These are phyloP conservation scores for Drosophila limbata DNA, from an alignment of 2,888 invertebrate species.

Conservation along the genomic window DNA sequence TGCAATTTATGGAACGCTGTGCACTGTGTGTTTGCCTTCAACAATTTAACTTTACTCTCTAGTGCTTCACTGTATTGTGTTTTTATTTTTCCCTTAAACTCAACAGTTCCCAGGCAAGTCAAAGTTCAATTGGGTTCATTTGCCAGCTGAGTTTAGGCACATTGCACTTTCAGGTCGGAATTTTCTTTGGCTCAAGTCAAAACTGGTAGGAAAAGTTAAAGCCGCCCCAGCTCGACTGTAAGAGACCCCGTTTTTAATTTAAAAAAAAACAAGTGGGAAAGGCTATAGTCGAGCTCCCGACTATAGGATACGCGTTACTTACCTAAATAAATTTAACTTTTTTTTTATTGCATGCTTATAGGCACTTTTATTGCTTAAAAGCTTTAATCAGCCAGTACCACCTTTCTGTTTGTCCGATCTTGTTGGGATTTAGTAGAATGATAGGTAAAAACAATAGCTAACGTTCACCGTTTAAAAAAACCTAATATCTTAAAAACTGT, in stretches of 20 bases:
- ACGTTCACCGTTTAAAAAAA: too few species aligned
- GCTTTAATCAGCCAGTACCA: too few species aligned
- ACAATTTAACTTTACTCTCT: constrained; percentile 11
- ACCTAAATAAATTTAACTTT: too few species aligned
- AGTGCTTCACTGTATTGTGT: constrained; percentile 1
- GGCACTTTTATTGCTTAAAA: too few species aligned
- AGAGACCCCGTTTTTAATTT: not conserved
- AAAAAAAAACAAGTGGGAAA: too few species aligned
- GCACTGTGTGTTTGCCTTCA: constrained; percentile 23
- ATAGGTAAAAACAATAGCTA: too few species aligned
- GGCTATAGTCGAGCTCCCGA: too few species aligned
- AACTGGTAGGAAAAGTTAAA: not conserved
- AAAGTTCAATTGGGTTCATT: constrained; percentile 23
- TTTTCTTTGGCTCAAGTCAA: not conserved
- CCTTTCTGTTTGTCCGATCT: too few species aligned
- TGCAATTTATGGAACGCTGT: constrained; percentile 49
- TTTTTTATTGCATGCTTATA: too few species aligned
- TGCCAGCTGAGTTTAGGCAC: not conserved
- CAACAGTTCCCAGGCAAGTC: constrained; percentile 1
- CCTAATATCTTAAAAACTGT: too few species aligned
- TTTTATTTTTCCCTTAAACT: constrained; percentile 8
- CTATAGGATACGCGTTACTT: too few species aligned
- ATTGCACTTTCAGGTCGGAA: not conserved
- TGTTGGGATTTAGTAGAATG: too few species aligned
- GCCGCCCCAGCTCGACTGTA: not conserved